A percentile compares a stretch with the other conserved stretches of the same genome.
Evolutionary conservation across 2,113 vertebrate species (phyloP).

Genomic region (Vulpes vulpes): DNA sequence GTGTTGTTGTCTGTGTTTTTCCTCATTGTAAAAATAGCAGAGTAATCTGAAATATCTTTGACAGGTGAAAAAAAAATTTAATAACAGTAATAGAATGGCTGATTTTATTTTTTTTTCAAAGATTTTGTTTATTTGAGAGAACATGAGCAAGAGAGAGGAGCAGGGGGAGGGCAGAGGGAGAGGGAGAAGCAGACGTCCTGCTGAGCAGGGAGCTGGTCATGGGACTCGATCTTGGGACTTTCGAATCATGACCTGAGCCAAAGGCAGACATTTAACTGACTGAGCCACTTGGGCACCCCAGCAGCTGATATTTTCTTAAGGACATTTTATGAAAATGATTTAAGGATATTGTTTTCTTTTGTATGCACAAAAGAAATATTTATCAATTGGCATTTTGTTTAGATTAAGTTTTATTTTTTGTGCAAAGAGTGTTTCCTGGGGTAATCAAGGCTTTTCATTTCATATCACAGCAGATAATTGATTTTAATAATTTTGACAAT

Average conservation of each 20-base stretch:
- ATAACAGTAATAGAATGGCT: not conserved
- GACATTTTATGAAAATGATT: not conserved
- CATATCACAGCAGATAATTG: not conserved
- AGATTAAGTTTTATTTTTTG: not conserved
- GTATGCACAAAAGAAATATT: not conserved
- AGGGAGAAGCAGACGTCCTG: not conserved
- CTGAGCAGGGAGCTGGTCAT: not conserved
- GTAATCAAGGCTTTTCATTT: not conserved
- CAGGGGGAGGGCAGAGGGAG: not conserved
- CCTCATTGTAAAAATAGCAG: not conserved
- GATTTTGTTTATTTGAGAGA: not conserved
- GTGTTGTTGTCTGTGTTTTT: not conserved
- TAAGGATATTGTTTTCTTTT: not conserved
- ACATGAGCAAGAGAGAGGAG: not conserved
- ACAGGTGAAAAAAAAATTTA: no score
- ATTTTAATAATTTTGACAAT: not conserved
- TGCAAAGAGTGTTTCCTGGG: not conserved
- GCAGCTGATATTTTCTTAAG: not conserved
- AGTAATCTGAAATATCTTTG: not conserved
- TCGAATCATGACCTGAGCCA: not conserved
- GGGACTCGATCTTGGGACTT: no score
- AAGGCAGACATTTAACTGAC: not conserved
- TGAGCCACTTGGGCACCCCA: not conserved
- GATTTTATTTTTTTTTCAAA: not conserved
- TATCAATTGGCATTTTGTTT: not conserved